These are phyloP conservation scores for Lepidurus packardi DNA, from an alignment of 1,140 invertebrate genomes.

Conservation along the genomic window DNA sequence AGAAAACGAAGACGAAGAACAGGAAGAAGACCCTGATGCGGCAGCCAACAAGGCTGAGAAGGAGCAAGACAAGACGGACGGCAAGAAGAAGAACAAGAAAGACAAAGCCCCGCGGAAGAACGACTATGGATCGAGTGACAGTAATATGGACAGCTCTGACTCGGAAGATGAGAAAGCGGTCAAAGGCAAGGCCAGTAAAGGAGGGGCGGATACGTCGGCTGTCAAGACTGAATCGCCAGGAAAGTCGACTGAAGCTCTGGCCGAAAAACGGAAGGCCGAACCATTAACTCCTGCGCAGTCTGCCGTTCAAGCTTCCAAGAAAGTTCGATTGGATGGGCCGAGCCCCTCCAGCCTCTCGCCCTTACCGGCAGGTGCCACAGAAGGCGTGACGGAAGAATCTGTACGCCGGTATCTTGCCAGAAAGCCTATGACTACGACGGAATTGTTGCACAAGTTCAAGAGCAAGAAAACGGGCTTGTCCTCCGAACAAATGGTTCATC, in stretches of 20 bases:
- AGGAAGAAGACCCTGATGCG: conserved; percentile 49
- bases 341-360: neutral
- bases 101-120: conserved; percentile 36
- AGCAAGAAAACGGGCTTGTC: conserved; percentile 86
- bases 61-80: conserved; percentile 52
- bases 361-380: conserved; percentile 54
- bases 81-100: conserved; percentile 39
- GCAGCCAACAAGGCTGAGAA: conserved; percentile 56
- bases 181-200: conserved; percentile 38
- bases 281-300: neutral
- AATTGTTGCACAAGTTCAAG: conserved; percentile 90
- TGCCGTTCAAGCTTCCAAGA: neutral
- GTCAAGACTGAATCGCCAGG: neutral
- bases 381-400: conserved; percentile 88
- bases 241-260: neutral
- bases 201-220: neutral
- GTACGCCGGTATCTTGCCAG: conserved; percentile 85
- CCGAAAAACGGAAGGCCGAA: neutral
- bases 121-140: conserved; percentile 48
- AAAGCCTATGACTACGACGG: conserved; percentile 93
- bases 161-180: conserved; percentile 59
- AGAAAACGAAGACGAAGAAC: conserved; percentile 48
- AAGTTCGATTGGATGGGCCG: neutral
- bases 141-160: conserved; percentile 64
- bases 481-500: conserved; percentile 80